Evolutionary conservation across 2,888 invertebrate genomes (phyloP).

Genomic region (Eupelmus urozonus): DNA sequence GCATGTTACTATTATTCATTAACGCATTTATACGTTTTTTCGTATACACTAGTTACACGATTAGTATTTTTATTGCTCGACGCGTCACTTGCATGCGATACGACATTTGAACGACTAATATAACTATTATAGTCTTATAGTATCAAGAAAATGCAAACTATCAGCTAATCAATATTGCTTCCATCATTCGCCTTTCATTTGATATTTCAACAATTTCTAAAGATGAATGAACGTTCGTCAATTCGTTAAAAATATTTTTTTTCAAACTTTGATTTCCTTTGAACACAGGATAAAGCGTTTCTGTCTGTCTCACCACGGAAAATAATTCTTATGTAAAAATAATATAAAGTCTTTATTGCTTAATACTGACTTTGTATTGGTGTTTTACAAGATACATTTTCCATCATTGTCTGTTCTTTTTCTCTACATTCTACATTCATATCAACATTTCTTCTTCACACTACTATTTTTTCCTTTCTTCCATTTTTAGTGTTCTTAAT

Average conservation of each 20-base stretch:
- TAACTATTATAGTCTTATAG: background rate
- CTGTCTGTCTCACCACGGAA: slow-evolving; percentile 56
- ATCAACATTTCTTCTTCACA: slow-evolving; percentile 6
- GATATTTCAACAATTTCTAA: slow-evolving; percentile 11
- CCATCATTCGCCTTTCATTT: slow-evolving; percentile 21
- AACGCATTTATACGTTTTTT: background rate
- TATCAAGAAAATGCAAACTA: background rate
- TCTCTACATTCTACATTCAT: slow-evolving; percentile 15
- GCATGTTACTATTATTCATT: slow-evolving; percentile 66
- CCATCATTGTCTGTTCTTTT: slow-evolving; percentile 7
- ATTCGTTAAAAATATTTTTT: slow-evolving; percentile 7
- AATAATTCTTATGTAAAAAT: slow-evolving; percentile 28
- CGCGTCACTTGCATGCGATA: slow-evolving; percentile 49
- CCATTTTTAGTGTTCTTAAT: slow-evolving; percentile 30
- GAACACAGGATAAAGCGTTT: slow-evolving; percentile 74
- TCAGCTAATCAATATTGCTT: slow-evolving; percentile 20
- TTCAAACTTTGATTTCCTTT: slow-evolving; percentile 66
- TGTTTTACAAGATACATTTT: slow-evolving; percentile 20
- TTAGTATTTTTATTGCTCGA: background rate
- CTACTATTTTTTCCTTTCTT: slow-evolving; percentile 19
- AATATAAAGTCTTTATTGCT: background rate
- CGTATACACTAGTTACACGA: slow-evolving; percentile 4
- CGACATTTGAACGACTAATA: slow-evolving; percentile 42
- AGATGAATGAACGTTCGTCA: background rate
- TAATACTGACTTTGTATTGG: slow-evolving; percentile 1